phyloP scores from a whole-genome alignment of 2,113 vertebrate species.

The Aramus guarauna region DNA sequence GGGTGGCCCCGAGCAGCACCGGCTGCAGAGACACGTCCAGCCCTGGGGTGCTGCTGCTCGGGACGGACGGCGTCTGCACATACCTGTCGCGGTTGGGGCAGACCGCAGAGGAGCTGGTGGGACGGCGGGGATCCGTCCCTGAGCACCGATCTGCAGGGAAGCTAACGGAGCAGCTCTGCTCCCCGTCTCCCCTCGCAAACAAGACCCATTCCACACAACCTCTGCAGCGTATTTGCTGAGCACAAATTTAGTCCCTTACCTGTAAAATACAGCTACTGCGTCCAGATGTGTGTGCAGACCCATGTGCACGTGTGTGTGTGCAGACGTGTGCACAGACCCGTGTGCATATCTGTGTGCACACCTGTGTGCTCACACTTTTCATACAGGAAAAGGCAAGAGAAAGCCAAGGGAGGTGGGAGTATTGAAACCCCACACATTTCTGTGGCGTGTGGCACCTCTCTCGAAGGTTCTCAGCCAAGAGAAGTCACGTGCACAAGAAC shows the following conservation, averaged over 20 bases:
- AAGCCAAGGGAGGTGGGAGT: not conserved
- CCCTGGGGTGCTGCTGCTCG: too few relatives aligned
- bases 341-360: too few relatives aligned
- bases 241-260: not conserved
- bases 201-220: not conserved
- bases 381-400: not conserved
- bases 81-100: fast-evolving
- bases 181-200: not conserved
- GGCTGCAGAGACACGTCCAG: not conserved
- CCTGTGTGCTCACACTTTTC: too few relatives aligned
- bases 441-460: not conserved
- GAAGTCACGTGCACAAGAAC: not conserved
- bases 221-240: not conserved
- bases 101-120: not conserved
- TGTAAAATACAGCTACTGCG: too few relatives aligned
- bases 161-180: not conserved
- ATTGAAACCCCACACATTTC: not conserved
- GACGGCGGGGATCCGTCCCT: not conserved
- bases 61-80: not conserved
- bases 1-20: not conserved
- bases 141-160: not conserved
- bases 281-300: too few relatives aligned
- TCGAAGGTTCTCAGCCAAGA: not conserved
- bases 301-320: not conserved
- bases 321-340: not conserved